A percentile compares a stretch with the other conserved stretches of the same genome.
Conservation (phyloP, 2,888 invertebrate genomes). For the Ormyrus pomaceus region DNA sequence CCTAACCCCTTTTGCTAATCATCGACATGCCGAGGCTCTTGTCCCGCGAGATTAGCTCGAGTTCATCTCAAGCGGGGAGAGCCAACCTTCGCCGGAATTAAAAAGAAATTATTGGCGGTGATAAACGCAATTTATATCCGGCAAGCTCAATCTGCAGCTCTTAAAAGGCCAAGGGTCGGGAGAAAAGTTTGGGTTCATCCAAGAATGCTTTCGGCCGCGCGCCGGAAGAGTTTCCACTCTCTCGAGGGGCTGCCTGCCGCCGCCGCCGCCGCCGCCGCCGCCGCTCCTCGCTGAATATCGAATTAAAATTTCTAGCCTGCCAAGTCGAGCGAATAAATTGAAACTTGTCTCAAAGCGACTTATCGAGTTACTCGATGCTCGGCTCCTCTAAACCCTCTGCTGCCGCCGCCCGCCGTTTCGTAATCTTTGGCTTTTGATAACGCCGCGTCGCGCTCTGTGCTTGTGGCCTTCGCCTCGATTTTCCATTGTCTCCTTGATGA, state of each 20-base stretch:
- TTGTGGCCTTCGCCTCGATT: too few relatives aligned
- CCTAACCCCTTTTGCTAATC: conserved; percentile 17
- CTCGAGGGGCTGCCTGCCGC: too few relatives aligned
- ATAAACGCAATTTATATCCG: too few relatives aligned
- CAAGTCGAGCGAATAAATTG: conserved; percentile 35
- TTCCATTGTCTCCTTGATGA: too few relatives aligned
- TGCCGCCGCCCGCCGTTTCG: not conserved
- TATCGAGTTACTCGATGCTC: not conserved
- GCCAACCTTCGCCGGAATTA: too few relatives aligned
- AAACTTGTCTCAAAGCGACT: conserved; percentile 39
- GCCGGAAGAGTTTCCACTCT: not conserved
- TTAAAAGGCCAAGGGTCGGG: too few relatives aligned
- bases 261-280: too few relatives aligned
- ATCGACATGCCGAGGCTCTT: not conserved
- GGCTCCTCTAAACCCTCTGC: not conserved
- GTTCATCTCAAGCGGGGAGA: too few relatives aligned
- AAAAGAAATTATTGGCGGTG: too few relatives aligned
- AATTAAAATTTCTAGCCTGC: conserved; percentile 39
- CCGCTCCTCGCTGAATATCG: conserved; percentile 23
- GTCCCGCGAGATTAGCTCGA: not conserved
- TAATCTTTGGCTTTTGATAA: not conserved
- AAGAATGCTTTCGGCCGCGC: conserved; percentile 20
- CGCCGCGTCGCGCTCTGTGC: too few relatives aligned
- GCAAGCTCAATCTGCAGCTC: too few relatives aligned
- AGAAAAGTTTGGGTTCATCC: conserved; percentile 3